Base-by-base conservation (phyloP, 35 echinoderm and acorn worm species). In the Apostichopus parvimensis region DNA sequence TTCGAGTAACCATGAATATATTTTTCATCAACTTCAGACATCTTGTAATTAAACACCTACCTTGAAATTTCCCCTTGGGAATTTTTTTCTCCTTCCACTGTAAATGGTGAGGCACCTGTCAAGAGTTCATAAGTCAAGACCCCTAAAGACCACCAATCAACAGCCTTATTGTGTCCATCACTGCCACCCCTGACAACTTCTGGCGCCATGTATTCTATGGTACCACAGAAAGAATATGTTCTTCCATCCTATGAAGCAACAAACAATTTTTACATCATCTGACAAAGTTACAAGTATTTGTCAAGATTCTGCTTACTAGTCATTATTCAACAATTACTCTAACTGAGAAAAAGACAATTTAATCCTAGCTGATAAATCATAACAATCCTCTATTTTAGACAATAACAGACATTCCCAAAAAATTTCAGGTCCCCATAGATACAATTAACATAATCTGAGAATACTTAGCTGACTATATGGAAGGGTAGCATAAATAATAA, bases 171-270 rank as follows among this genome's bases (percentile, higher is more conserved):
- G 52, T 91, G 88, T 52, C 88, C 88, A 73, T 90, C 91, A 77
- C 64, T 86, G 5, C 97, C 97, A 8, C 97, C 97, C 58, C 85
- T 93, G 25, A 99, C 97, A 9, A 99, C 97, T 77, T 99, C 97
- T 45, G 97, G 97, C 9, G 97, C 97, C 97, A 99, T 99, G 95
- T 99, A 99, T 92, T 99, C 97, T 60, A 99, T 99, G 2, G 97
- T 99, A 9, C 97, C 97, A 94, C 97, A 99, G 79, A 99, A 99
- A 14, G 97, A 99, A 64, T 99, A 99, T 64, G 97, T 82, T 90
- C 92, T 93, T n/a, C 81, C 77, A 87, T 94, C 95, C 95, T 96
- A 91, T 61, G 18, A 59, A 87, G 92, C 62, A 81, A 79, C 25
- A 79, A 17, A 77, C n/a, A 71, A 9, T 24, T 17, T 78, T 78